Base-by-base conservation (phyloP, 2,888 invertebrate species). In the Masnerella sp. region DNA sequence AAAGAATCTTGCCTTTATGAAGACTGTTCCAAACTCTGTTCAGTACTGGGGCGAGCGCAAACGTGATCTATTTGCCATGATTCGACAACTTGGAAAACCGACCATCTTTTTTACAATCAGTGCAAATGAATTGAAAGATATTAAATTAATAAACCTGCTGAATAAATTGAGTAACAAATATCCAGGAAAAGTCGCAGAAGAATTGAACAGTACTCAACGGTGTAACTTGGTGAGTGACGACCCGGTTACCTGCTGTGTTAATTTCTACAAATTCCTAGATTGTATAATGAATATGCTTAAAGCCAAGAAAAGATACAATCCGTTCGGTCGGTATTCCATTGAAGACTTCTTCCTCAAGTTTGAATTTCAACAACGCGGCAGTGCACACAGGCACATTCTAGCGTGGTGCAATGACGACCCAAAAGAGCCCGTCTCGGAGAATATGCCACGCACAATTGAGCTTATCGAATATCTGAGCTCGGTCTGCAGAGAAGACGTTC, bases 91-190 rank as follows among this genome's bases (percentile, higher is more conserved):
- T 11, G 87, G 87, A 9, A 78, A 76, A 73, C 87, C 86, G 65
- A 86, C 87, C 76, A 77, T 81, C 77, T 78, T 88, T 83, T 51
- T 86, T 77, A 83, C 87, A 77, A 9, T 88, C 78, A 87, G 87
- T 80, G 87, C 87, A 0, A 88, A 88, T 77, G 88, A 88, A 43
- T n/a, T n/a, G n/a, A n/a, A 54, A n/a, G n/a, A n/a, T n/a, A 4
- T 73, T 25, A 69, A 45, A 75, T 71, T 87, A 25, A 77, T 88
- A 0, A 80, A 70, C 34, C 22, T 84, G 78, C 78, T 88, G 2
- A 80, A 83, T 68, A 86, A 83, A 77, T 79, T 83, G 45, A 72
- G 56, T 34, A 47, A 56, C 32, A 40, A 25, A 59, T 54, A 36
- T 62, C 14, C 65, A 0, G 52, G 54, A 9, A 40, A 65, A 40